Evolutionary conservation across 2,888 invertebrate genomes (phyloP).

Genomic region (Acanthosepion lycidas): DNA sequence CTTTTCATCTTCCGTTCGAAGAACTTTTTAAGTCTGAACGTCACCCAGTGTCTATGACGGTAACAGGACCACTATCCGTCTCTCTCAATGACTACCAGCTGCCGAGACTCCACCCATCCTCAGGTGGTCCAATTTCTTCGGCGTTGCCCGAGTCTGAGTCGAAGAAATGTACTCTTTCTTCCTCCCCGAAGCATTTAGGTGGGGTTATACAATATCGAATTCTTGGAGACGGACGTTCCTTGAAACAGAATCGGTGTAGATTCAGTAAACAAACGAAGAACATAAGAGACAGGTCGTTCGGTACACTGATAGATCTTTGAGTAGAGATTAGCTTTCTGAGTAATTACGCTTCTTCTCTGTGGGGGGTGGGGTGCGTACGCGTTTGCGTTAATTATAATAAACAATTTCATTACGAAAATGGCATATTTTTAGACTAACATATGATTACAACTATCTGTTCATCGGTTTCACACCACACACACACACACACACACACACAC

Average conservation of each 20-base stretch:
- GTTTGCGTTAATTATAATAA: background rate
- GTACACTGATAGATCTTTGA: background rate
- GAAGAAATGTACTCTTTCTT: background rate
- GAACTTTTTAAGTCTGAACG: no score
- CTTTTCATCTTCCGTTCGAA: no score
- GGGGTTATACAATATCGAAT: background rate
- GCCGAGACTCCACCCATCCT: no score
- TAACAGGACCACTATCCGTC: no score
- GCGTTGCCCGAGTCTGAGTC: background rate
- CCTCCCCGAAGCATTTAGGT: background rate
- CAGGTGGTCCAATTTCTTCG: no score
- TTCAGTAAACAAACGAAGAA: background rate
- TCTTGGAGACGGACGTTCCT: background rate
- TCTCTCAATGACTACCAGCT: no score
- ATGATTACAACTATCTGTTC: background rate
- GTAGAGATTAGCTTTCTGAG: background rate
- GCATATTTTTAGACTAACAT: background rate
- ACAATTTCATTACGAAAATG: background rate
- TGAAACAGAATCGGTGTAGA: background rate
- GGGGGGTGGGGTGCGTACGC: background rate
- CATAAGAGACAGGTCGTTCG: background rate
- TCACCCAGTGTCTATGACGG: no score
- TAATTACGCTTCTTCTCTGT: background rate
- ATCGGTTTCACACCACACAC: background rate
- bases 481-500: no score